A percentile compares a stretch with the other conserved stretches of the same genome.
Evolutionary conservation across 2,113 vertebrate genomes (phyloP).

Genomic region (Phyllostomus hastatus): DNA sequence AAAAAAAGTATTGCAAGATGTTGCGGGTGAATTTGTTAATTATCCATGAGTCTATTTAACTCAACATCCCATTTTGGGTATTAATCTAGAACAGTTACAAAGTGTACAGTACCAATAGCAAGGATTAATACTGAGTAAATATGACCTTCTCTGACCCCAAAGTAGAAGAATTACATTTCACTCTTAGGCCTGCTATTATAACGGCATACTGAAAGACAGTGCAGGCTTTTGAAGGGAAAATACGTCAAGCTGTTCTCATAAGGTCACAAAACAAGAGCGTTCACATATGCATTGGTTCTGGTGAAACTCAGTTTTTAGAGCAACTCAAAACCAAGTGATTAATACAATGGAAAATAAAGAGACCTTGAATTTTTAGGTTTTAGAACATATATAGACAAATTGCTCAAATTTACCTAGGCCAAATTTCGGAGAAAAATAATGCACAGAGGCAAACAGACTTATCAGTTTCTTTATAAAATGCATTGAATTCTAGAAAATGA

Average conservation of each 20-base stretch:
- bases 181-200: not conserved
- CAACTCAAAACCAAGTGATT: not conserved
- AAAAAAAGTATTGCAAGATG: not conserved
- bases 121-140: not conserved
- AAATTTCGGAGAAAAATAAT: not conserved
- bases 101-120: not conserved
- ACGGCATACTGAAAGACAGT: not conserved
- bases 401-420: not conserved
- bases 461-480: not conserved
- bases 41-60: not conserved
- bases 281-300: not conserved
- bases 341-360: not conserved
- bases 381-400: not conserved
- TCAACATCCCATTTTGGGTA: not conserved
- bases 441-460: not conserved
- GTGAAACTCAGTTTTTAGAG: not conserved
- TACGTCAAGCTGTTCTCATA: not conserved
- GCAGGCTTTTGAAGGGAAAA: not conserved
- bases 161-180: not conserved
- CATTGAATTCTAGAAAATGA: not conserved
- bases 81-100: not conserved
- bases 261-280: not conserved
- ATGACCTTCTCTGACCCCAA: not conserved
- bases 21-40: not conserved
- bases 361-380: not conserved